A percentile compares a stretch with the other conserved stretches of the same genome.
These are phyloP conservation scores for Sparidentex hasta DNA, from an alignment of 2,797 vertebrate genomes.

Conservation along the genomic window DNA sequence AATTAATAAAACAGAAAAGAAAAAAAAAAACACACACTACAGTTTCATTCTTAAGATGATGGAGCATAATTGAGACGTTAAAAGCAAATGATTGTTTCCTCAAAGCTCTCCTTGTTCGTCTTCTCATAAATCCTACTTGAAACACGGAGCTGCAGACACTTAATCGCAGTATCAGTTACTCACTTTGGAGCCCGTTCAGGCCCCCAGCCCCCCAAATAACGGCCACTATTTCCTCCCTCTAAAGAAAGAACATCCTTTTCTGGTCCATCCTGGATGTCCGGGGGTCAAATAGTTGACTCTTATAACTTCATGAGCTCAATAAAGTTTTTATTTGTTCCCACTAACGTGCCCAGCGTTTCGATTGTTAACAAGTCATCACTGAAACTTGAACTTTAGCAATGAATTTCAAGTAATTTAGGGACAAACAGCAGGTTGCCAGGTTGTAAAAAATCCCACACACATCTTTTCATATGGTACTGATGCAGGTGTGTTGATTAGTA, in stretches of 20 bases:
- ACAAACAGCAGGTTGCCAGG: neutral
- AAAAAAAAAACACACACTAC: neutral
- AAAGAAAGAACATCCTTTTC: conserved; percentile 61
- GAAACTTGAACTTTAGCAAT: neutral
- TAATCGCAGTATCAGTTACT: conserved; percentile 62
- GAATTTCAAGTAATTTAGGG: neutral
- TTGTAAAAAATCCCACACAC: neutral
- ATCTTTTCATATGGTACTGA: neutral
- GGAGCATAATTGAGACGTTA: neutral
- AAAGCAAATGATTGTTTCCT: conserved; percentile 32
- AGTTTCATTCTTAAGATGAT: neutral
- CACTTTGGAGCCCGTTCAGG: conserved; percentile 34
- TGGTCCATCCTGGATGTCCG: conserved; percentile 47
- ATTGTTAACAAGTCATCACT: too few relatives aligned
- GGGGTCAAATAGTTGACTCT: conserved; percentile 31
- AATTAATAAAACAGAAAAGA: neutral
- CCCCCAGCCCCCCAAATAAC: conserved; percentile 45
- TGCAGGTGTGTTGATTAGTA: too few relatives aligned
- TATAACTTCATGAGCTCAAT: neutral
- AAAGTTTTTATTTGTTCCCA: neutral
- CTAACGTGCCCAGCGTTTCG: neutral
- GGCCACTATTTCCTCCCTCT: conserved; percentile 51
- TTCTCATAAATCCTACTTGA: conserved; percentile 52
- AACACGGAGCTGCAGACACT: conserved; percentile 15
- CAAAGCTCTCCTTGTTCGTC: conserved; percentile 61